Evolutionary conservation across 2,113 vertebrate species (phyloP), one percentile per base, ranked within the genome.

Genomic region (Syngnathus floridae): DNA sequence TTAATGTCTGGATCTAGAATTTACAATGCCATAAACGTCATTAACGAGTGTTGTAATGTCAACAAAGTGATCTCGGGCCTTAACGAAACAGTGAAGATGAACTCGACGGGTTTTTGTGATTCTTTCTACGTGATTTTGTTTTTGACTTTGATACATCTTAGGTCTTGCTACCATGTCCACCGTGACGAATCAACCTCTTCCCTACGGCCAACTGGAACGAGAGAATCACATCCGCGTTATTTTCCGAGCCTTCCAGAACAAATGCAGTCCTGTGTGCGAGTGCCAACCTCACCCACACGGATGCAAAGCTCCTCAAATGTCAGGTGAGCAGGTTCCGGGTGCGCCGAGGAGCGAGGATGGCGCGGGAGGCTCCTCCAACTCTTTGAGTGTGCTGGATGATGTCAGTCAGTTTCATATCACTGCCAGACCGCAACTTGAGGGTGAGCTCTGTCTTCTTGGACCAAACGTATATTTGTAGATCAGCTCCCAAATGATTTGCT

Each of bases 171-270:
- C 52, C 62, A 92, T 92, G 90, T 81, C 91, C 16, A 80, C 79
- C 0, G 82, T 92, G 61, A 88, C 81, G 16, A 74, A 67, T 43
- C 93, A 92, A 77, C 90, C 91, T 26, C 71, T 83, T 64, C 88
- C 92, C 4, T 88, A 89, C 16, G 84, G 86, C 13, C 69, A 45
- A 16, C 87, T 92, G 66, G 80, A 87, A 64, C 84, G 92, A 66
- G 92, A 93, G 70, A 90, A 85, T 58, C 92, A 92, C 70, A 91
- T 93, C 61, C 83, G 90, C 67, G 80, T 76, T 70, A 75, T 86
- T 19, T 82, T 90, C 66, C 86, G 74, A 61, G 75, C 81, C 60
- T 82, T 88, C 66, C 78, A 79, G 22, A 74, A 68, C 19, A 65
- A 54, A 43, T 75, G 78, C 41, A 77, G 71, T 7, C 61, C 74